Evolutionary conservation across 2,888 invertebrate species (phyloP).

Genomic region (Ischnura elegans): DNA sequence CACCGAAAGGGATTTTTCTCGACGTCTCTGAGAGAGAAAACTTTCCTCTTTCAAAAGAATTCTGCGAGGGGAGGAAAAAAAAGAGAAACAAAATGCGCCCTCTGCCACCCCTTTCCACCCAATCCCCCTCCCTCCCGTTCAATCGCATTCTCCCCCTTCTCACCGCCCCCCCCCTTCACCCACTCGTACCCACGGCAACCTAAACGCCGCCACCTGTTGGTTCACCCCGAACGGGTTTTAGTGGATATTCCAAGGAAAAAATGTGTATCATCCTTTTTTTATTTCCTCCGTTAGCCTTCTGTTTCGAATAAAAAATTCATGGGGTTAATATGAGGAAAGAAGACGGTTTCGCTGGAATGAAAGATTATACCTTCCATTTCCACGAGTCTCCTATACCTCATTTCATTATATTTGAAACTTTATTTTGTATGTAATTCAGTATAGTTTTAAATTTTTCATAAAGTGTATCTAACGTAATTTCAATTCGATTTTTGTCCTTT

Average conservation of each 20-base stretch:
- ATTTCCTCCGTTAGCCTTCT: not conserved
- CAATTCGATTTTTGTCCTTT: too few relatives aligned
- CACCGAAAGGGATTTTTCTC: not conserved
- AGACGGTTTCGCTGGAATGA: not conserved
- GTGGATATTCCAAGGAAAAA: not conserved
- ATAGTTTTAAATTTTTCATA: too few relatives aligned
- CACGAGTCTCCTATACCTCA: too few relatives aligned
- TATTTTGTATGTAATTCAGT: too few relatives aligned
- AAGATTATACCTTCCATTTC: not conserved
- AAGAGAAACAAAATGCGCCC: not conserved
- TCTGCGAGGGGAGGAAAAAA: not conserved
- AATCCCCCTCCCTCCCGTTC: not conserved
- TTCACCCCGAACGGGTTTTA: not conserved
- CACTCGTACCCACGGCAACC: not conserved
- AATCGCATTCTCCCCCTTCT: not conserved
- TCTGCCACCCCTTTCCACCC: not conserved
- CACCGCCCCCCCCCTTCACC: not conserved
- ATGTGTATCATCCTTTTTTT: not conserved
- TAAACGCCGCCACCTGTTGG: conserved; percentile 11
- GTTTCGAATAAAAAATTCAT: not conserved
- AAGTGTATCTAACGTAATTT: too few relatives aligned
- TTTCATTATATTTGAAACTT: too few relatives aligned
- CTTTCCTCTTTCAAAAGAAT: not conserved
- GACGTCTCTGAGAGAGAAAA: not conserved
- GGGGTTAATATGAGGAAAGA: not conserved